Base-by-base conservation (phyloP, 1,140 invertebrate species). In the Berghia stephanieae region DNA sequence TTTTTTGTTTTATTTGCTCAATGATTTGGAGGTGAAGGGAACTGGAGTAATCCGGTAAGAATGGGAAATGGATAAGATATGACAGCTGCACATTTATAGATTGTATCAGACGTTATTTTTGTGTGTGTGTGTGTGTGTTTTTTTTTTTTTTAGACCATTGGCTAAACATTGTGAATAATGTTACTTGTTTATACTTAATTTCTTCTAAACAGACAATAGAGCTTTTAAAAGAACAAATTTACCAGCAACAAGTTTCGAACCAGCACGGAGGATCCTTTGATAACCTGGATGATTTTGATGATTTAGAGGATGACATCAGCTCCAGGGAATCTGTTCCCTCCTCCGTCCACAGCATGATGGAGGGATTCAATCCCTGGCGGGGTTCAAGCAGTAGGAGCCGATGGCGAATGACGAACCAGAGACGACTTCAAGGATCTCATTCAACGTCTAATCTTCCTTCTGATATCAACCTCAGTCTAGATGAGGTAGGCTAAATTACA, bases 161-260 rank as follows among this genome's bases (percentile, higher is more conserved):
- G 21, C 21, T 71, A 18, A 71, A 6, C 3, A 43, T 40, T n/a
- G 2, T 43, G 18, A 24, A 3, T 42, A 21, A 43, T 18, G 43
- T 71, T 6, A 38, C 18, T 16, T 24, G 27, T 21, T 36, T 40
- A 18, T 38, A 18, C 31, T 40, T 49, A 16, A 21, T n/a, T 3
- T n/a, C 40, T 27, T 60, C 80, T 73, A n/a, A n/a, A n/a, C 70
- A 85, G 84, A 79, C 83, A 78, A 82, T 80, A 43, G 81, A 83
- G n/a, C 52, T 85, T 10, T 36, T 85, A 8, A 79, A 78, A 31
- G 84, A 85, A 52, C 84, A 85, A 49, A 52, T 81, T 18, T 85
- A 78, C 69, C 84, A 82, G 43, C 80, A 81, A 27, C 78, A 82
- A 34, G 43, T 82, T 31, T 44, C 57, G 2, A n/a, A 60, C 52